phyloP scores from a whole-genome alignment of 1,140 invertebrate species.

The Zaprionus vittiger region DNA sequence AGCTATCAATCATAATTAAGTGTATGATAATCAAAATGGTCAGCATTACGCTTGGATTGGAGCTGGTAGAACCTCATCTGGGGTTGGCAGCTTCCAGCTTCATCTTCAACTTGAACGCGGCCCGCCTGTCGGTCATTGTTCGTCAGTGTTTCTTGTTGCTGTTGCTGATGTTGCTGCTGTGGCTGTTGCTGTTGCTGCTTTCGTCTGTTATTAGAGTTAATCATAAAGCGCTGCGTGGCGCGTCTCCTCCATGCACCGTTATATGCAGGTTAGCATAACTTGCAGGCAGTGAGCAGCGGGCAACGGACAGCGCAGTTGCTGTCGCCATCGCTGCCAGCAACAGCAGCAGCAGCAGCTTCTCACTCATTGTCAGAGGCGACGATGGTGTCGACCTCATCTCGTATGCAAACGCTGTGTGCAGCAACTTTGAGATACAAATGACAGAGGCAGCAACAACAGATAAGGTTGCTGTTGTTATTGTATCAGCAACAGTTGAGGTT shows the following conservation, averaged over 20 bases:
- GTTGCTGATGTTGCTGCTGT: constrained; percentile 6
- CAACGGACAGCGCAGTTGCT: not conserved
- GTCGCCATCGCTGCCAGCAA: not conserved
- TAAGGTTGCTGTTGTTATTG: not conserved
- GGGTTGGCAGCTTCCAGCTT: not conserved
- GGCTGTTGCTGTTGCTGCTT: constrained; percentile 9
- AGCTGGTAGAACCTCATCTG: not conserved
- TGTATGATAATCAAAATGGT: constrained; percentile 82
- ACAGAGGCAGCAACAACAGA: not conserved
- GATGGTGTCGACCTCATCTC: constrained; percentile 59
- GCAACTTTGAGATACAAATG: not conserved
- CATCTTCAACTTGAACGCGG: constrained; percentile 17
- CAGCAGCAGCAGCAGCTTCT: constrained; percentile 26
- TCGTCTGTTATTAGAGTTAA: constrained; percentile 73
- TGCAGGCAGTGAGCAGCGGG: not conserved
- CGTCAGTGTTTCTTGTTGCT: constrained; percentile 10
- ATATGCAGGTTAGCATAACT: constrained; percentile 75
- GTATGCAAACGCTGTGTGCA: constrained; percentile 66
- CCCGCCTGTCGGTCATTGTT: constrained; percentile 32
- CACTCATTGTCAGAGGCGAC: constrained; percentile 21
- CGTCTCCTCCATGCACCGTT: constrained; percentile 61
- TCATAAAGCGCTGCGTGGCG: constrained; percentile 73
- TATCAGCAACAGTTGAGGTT: not conserved
- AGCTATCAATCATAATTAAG: constrained; percentile 83
- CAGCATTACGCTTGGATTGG: constrained; percentile 65